Percentiles rank a stretch among this genome's conserved stretches.
Evolutionary conservation across 2,797 vertebrate species (phyloP).

Genomic region (Morelia viridis): DNA sequence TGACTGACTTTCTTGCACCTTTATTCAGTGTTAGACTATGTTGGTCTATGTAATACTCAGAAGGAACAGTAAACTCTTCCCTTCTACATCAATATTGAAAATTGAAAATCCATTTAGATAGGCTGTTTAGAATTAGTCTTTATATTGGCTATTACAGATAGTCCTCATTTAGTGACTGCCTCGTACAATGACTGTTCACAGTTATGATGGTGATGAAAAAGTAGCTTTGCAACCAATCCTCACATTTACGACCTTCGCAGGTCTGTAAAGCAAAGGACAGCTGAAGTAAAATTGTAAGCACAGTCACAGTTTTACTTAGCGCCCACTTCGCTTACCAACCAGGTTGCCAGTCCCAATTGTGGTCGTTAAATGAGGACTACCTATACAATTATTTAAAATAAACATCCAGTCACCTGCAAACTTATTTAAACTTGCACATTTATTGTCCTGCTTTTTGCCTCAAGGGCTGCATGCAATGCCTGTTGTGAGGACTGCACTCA

Average conservation of each 20-base stretch:
- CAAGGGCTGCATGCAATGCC: neutral
- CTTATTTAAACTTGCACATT: neutral
- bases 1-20: neutral
- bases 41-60: neutral
- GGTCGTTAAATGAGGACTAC: neutral
- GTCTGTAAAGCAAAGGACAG: neutral
- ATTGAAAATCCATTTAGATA: neutral
- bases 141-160: neutral
- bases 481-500: neutral
- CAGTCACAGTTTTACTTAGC: neutral
- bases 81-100: neutral
- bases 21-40: neutral
- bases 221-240: neutral
- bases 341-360: neutral
- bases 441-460: neutral
- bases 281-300: neutral
- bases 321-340: neutral
- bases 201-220: neutral
- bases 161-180: neutral
- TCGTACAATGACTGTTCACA: neutral
- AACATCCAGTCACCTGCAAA: neutral
- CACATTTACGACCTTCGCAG: neutral
- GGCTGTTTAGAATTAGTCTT: neutral
- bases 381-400: neutral
- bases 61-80: neutral